These are phyloP conservation scores for Ylistrum balloti DNA, from an alignment of 1,140 invertebrate species.

Conservation along the genomic window DNA sequence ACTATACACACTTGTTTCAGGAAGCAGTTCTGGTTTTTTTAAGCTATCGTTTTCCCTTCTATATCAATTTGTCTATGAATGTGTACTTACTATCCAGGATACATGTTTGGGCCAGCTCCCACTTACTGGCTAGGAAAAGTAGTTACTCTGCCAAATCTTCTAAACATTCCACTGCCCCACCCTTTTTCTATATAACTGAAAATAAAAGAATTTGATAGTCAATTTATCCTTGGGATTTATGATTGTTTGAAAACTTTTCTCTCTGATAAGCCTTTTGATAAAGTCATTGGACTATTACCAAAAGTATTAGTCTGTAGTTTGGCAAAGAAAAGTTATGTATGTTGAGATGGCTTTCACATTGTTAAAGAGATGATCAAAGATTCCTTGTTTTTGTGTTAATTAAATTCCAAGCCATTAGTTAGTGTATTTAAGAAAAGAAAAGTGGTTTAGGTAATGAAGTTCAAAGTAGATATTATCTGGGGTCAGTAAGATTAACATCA, in stretches of 20 bases:
- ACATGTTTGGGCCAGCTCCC: not conserved
- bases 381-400: not conserved
- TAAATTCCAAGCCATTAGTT: not conserved
- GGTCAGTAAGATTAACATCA: too few relatives aligned
- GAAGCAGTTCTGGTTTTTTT: not conserved
- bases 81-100: not conserved
- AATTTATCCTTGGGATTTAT: not conserved
- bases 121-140: not conserved
- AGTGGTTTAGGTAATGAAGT: too few relatives aligned
- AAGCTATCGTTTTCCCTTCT: not conserved
- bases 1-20: not conserved
- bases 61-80: not conserved
- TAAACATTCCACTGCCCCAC: not conserved
- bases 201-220: not conserved
- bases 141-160: not conserved
- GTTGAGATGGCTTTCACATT: not conserved
- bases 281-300: constrained; percentile 21
- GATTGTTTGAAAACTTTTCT: not conserved
- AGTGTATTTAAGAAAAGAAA: not conserved
- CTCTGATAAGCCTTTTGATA: not conserved
- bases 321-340: not conserved
- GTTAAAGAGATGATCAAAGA: not conserved
- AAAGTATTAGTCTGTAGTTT: not conserved
- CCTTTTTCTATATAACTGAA: not conserved
- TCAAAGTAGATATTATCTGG: too few relatives aligned